Percentiles rank a stretch among this genome's conserved stretches.
phyloP scores from a whole-genome alignment of 2,888 invertebrate genomes.

The Willowsia nigromaculata region DNA sequence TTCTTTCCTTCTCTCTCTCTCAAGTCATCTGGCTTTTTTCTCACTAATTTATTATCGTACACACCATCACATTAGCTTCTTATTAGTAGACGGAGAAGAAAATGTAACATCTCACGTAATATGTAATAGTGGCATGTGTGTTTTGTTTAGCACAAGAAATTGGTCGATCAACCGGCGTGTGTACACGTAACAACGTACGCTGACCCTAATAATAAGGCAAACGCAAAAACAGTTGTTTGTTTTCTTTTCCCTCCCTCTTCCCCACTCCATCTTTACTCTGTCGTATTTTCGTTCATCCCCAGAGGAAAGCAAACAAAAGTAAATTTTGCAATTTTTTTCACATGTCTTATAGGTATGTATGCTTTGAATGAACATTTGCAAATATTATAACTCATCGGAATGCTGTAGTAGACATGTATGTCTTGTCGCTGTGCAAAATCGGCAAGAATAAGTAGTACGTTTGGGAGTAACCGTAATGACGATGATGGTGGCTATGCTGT shows the following conservation, averaged over 20 bases:
- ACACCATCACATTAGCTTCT: background rate
- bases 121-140: background rate
- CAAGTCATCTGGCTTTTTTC: conserved; percentile 29
- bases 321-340: background rate
- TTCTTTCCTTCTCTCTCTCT: background rate
- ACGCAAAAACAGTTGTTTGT: conserved; percentile 20
- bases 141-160: background rate
- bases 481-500: background rate
- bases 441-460: background rate
- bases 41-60: conserved; percentile 22
- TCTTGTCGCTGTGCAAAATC: too few species aligned
- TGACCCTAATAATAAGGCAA: conserved; percentile 6
- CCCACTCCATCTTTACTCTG: background rate
- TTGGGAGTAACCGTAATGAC: conserved; percentile 1
- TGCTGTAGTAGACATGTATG: too few species aligned
- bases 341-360: background rate
- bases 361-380: background rate
- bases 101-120: background rate
- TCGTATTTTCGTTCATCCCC: background rate
- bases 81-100: background rate
- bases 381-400: background rate
- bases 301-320: background rate
- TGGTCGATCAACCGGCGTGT: too few species aligned
- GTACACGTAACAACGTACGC: background rate
- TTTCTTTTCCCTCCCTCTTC: background rate